Evolutionary conservation across 2,797 vertebrate species (phyloP), one percentile per base, ranked within the genome.

Genomic region (Caiman crocodilus): DNA sequence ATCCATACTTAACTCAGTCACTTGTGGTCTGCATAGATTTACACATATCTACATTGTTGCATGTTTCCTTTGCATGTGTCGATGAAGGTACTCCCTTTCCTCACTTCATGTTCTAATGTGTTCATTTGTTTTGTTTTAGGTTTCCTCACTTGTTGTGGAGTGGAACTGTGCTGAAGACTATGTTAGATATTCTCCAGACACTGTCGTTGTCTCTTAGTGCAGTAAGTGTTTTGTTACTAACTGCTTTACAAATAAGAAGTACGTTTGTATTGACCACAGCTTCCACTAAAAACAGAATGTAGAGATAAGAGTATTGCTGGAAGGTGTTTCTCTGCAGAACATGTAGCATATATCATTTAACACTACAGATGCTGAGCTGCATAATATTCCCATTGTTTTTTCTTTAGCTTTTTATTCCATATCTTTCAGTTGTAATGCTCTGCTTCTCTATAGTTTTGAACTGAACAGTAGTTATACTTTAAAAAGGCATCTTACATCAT

Each of bases 91-190:
- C n/a, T 76, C 55, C 26, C 17, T 32, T 86, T 93, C 56, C 9
- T 89, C 17, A 26, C 28, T 57, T 91, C n/a, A 74, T 60, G 6
- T 79, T 84, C 15, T 5, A 73, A 14, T 32, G 25, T 35, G 28
- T 88, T 90, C 32, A 85, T 90, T 92, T 81, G 2, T 87, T 57
- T 94, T 35, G 61, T 59, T 88, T 63, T 91, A 99, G 99, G 76
- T 99, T 99, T 93, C 99, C 99, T 32, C 99, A 99, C 89, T 98
- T 99, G 93, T 98, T 99, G 13, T 99, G 99, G 99, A 99, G 99
- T 7, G 99, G 99, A 28, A 98, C 99, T 5, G 99, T 99, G 63
- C 96, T 99, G 97, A 99, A 99, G 97, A 99, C 99, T 79, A 99
- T 99, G 99, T 91, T 99, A 96, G 99, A 99, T 97, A 99, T 99